Base-by-base conservation (phyloP, 2,888 invertebrate species). In the Acleris cristana region DNA sequence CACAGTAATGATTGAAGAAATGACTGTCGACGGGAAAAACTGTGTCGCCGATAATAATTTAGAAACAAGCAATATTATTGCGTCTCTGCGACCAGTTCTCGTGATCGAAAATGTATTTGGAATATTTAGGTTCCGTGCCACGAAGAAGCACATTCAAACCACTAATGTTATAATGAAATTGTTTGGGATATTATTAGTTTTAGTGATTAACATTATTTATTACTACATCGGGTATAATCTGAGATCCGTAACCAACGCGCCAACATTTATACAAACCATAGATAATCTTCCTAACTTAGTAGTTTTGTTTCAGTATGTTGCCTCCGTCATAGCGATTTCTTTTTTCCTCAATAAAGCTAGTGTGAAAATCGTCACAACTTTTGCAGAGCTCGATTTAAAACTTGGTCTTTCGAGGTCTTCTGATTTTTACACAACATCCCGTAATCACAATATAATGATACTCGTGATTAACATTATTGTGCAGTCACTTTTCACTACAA, bases 81-180 rank as follows among this genome's bases (percentile, higher is more conserved):
- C 40, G 30, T 58, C 64, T 4, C 34, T 64, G 3, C 26, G 10
- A 49, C 65, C 70, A 12, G 45, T 58, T 8, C 14, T 64, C 7
- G 14, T 53, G 5, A 4, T 64, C 21, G 71, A 70, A 64, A 64
- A 57, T 49, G 8, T 65, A 16, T 61, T 69, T 34, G 70, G 68
- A 53, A 69, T 62, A 54, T 64, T 69, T 53, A 53, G 69, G 58
- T 70, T 70, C 26, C 61, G 54, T 4, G 26, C 48, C 10, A 51
- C 49, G 18, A 40, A 49, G 12, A 54, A 62, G 18, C 26, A n/a
- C 10, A 21, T 71, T 40, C 51, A 53, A 18, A 18, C 30, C 44
- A 49, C 57, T 16, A 58, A 57, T 23, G 19, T 7, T 51, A 52
- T 52, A 40, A 56, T 57, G 30, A 65, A 69, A 56, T 7, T 55